Base-by-base conservation (phyloP, 2,113 vertebrate species). In the Microcebus murinus region DNA sequence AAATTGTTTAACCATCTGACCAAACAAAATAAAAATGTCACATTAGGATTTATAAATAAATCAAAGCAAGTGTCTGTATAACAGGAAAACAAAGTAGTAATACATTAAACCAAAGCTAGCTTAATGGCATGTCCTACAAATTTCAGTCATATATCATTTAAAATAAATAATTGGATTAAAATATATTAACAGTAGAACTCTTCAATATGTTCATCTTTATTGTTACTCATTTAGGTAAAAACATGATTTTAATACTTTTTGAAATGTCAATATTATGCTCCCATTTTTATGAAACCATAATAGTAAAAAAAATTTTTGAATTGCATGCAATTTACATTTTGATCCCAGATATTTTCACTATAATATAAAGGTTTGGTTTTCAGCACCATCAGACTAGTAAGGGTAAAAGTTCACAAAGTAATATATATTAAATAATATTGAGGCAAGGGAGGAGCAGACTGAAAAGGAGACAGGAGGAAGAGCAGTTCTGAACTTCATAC, bases 21-120 rank as follows among this genome's bases (percentile, higher is more conserved):
- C 98, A 98, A 74, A 59, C 18, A 84, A 98, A 98, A 97, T 90
- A 91, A 97, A 98, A 98, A 98, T 98, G 97, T 98, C 98, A 99
- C 98, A 98, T 98, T 98, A 98, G 98, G 98, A 98, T 98, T 96
- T 95, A 77, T 97, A 98, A 98, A 87, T 97, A 97, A 98, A 97
- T 96, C 96, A 97, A 98, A 96, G 97, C 79, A 97, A 97, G 82
- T 96, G 95, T 94, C 96, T 97, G 98, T 98, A 97, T 97, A 98
- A 98, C 98, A 98, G 98, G 98, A 99, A 99, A 99, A 99, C 98
- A 98, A 98, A 98, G 98, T 98, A 39, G 98, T 98, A 98, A 98
- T 97, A 98, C 96, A 96, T 97, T 97, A 98, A 98, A 97, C 97
- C 97, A 98, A 98, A 98, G 97, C 98, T 98, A 98, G 98, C 97